Conservation (phyloP, 2,888 invertebrate species). For the Plagodis dolabraria region DNA sequence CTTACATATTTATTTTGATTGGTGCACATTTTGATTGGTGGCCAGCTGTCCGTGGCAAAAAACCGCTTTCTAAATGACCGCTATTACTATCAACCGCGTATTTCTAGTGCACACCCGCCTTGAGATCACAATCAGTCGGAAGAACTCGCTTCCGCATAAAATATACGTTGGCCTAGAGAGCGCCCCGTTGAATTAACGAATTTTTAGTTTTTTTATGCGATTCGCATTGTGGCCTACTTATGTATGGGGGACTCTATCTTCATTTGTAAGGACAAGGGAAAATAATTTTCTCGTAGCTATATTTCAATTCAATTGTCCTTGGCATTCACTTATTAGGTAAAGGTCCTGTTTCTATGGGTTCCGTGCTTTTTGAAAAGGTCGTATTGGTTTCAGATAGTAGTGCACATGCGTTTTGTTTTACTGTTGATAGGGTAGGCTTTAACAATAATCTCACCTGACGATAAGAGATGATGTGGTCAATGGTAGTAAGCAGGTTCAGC, state of each 20-base stretch:
- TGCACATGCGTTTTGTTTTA: no score
- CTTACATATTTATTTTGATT: not conserved
- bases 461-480: no score
- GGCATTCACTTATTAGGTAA: no score
- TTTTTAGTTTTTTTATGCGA: conserved; percentile 38
- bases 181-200: conserved; percentile 46
- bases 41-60: conserved; percentile 78
- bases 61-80: conserved; percentile 79
- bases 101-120: conserved; percentile 69
- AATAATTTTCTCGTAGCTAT: not conserved
- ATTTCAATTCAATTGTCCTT: no score
- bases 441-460: no score
- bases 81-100: conserved; percentile 69
- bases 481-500: no score
- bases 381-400: no score
- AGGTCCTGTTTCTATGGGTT: no score
- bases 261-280: not conserved
- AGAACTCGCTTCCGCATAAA: conserved; percentile 66
- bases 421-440: no score
- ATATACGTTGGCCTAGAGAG: conserved; percentile 54
- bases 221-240: conserved; percentile 40
- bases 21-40: conserved; percentile 72
- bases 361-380: no score
- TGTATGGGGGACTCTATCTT: conserved; percentile 10
- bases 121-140: conserved; percentile 66